A percentile compares a stretch with the other conserved stretches of the same genome.
phyloP scores from a whole-genome alignment of 2,888 invertebrate species.

The Limnephilus marmoratus region DNA sequence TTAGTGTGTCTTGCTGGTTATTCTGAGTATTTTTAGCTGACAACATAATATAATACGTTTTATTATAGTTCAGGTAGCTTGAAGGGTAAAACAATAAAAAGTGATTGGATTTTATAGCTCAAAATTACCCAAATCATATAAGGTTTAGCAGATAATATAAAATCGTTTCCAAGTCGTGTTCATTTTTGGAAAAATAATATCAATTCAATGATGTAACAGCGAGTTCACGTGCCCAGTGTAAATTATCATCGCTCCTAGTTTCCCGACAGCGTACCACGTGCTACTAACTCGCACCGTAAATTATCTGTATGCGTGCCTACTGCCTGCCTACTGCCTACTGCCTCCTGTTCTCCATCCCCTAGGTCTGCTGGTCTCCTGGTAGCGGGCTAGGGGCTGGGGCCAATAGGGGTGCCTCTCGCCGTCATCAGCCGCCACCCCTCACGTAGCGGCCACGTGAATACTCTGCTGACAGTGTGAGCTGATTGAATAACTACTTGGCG shows the following conservation, averaged over 20 bases:
- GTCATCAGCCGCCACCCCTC: not conserved
- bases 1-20: too few species aligned
- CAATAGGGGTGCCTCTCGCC: not conserved
- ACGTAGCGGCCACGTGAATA: not conserved
- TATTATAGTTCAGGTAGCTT: not conserved
- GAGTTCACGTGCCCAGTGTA: conserved; percentile 56
- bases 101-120: not conserved
- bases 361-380: not conserved
- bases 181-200: conserved; percentile 6
- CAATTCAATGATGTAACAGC: not conserved
- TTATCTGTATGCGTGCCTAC: conserved; percentile 55
- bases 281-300: conserved; percentile 56
- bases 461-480: not conserved
- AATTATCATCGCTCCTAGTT: conserved; percentile 59
- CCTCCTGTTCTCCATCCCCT: not conserved
- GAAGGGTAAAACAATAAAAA: not conserved
- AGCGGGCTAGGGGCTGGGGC: not conserved
- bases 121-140: not conserved
- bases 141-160: not conserved
- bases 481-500: not conserved
- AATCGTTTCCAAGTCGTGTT: not conserved
- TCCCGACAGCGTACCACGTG: conserved; percentile 60
- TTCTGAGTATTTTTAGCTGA: not conserved
- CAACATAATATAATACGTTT: not conserved
- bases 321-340: not conserved